Evolutionary conservation across 2,113 vertebrate species (phyloP), one percentile per base, ranked within the genome.

Genomic region (Gobius niger): DNA sequence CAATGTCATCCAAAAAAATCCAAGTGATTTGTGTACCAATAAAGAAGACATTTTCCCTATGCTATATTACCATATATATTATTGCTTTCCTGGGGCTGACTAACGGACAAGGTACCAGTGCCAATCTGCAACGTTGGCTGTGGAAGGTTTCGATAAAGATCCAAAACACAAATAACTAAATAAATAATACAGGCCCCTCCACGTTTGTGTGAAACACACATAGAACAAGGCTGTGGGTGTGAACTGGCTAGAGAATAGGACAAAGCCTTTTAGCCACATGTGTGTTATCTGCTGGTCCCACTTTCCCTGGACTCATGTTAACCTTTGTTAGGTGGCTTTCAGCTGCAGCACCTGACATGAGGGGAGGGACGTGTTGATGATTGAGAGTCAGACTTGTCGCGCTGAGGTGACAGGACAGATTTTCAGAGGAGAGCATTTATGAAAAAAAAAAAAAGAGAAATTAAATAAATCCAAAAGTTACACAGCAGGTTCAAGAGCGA

Each of bases 211-310:
- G 75, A 57, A 72, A 81, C 78, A 76, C 16, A 3, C 9, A 0
- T 44, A 40, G 44, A 66, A 76, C 70, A 54, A 59, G 67, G 64
- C 67, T 57, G 61, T 72, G 72, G 69, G 64, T 75, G 70, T 86
- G 71, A 80, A 57, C 57, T 68, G 11, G 9, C 46, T 19, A 19
- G 5, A 61, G 44, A 47, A 40, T 24, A 66, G 68, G 65, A 88
- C 63, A 84, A 83, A 78, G 79, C 72, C 3, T 68, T 67, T 66
- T 53, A 42, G 24, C 9, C 60, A 71, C 16, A 40, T 59, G 74
- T 5, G 34, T 62, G 68, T 87, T 88, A 87, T 90, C 88, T 86
- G 67, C 61, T 19, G 7, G 14, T 42, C 41, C 56, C 76, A 79
- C 76, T 83, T 82, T 73, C 72, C 77, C 68, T 14, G 78, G 61